These are phyloP conservation scores for Chrysomallon squamiferum DNA, from an alignment of 1,140 invertebrate species.

Conservation along the genomic window DNA sequence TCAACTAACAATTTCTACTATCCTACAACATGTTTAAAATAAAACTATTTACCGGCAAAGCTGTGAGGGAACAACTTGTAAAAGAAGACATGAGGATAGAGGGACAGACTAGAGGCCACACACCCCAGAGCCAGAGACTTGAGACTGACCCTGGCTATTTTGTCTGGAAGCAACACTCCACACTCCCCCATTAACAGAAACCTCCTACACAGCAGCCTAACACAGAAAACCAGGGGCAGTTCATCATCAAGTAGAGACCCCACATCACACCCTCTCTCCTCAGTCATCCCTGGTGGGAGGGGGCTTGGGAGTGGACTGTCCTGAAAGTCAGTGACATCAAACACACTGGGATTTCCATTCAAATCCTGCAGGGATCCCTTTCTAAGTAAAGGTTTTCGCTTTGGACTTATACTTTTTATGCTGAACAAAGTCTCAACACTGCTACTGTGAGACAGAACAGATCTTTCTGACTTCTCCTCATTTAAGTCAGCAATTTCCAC, in stretches of 20 bases:
- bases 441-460: slow-evolving; percentile 49
- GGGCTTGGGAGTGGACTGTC: slow-evolving; percentile 5
- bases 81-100: slow-evolving; percentile 76
- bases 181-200: slow-evolving; percentile 77
- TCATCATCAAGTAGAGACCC: slow-evolving; percentile 61
- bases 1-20: too few relatives aligned
- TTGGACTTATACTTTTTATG: slow-evolving; percentile 50
- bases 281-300: not conserved
- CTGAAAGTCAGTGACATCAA: not conserved
- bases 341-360: slow-evolving; percentile 49
- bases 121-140: slow-evolving; percentile 82
- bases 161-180: slow-evolving; percentile 71
- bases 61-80: slow-evolving; percentile 67
- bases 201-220: slow-evolving; percentile 75
- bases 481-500: slow-evolving; percentile 57
- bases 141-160: slow-evolving; percentile 79
- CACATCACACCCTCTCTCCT: slow-evolving; percentile 20
- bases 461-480: slow-evolving; percentile 52
- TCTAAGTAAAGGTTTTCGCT: slow-evolving; percentile 12
- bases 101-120: slow-evolving; percentile 72
- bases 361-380: slow-evolving; percentile 47
- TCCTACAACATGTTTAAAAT: too few relatives aligned
- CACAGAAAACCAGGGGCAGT: slow-evolving; percentile 76
- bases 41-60: too few relatives aligned
- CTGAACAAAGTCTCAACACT: slow-evolving; percentile 58